Evolutionary conservation across 2,797 vertebrate species (phyloP).

Genomic region (Ispidina picta): DNA sequence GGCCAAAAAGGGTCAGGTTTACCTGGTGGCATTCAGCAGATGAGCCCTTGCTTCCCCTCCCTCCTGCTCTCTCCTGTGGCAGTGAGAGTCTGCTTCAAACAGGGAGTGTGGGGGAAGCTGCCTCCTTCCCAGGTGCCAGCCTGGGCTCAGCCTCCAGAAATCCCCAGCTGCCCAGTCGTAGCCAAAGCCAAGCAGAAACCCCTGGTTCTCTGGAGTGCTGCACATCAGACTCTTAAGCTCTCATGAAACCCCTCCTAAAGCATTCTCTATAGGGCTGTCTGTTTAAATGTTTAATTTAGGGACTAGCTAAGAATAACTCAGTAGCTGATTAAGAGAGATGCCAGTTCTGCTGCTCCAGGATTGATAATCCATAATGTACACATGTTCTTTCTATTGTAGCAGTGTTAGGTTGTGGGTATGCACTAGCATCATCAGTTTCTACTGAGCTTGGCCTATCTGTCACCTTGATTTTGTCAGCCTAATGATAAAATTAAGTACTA

Average conservation of each 20-base stretch:
- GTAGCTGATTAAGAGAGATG: constrained; percentile 1
- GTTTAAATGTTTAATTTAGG: constrained; percentile 22
- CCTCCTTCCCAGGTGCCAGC: neutral
- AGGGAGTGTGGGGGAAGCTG: neutral
- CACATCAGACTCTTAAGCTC: neutral
- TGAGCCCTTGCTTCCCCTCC: neutral
- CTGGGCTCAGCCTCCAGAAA: neutral
- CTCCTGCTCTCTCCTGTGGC: neutral
- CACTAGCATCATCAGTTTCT: constrained; percentile 28
- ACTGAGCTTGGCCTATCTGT: constrained; percentile 19
- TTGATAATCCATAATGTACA: constrained; percentile 9
- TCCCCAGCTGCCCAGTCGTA: neutral
- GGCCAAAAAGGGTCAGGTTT: neutral
- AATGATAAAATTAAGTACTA: constrained; percentile 8
- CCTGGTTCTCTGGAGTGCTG: neutral
- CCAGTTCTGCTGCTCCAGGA: neutral
- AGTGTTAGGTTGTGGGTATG: neutral
- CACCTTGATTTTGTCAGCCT: constrained; percentile 49
- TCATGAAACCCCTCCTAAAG: neutral
- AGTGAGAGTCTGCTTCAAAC: neutral
- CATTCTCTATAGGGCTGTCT: neutral
- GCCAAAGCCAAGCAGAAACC: neutral
- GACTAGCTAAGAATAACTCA: constrained; percentile 15
- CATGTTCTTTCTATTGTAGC: neutral
- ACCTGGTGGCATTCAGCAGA: neutral